A percentile compares a stretch with the other conserved stretches of the same genome.
These are phyloP conservation scores for Phyllotis vaccarum DNA, from an alignment of 2,797 vertebrate species.

Conservation along the genomic window DNA sequence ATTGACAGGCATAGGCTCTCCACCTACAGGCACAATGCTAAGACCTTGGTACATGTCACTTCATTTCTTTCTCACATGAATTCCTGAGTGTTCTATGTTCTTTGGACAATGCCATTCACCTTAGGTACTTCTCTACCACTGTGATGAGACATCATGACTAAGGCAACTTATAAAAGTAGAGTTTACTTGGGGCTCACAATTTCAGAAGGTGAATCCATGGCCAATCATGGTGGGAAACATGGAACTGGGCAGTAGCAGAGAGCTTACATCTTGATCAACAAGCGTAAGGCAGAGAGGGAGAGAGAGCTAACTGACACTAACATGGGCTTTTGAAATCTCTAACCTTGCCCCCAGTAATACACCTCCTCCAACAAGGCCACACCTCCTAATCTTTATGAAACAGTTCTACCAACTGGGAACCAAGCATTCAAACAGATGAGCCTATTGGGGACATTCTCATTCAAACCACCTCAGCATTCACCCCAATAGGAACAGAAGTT, in stretches of 20 bases:
- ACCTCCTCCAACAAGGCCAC: not conserved
- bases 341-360: not conserved
- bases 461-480: not conserved
- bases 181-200: not conserved
- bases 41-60: not conserved
- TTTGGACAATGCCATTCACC: not conserved
- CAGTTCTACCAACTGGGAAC: not conserved
- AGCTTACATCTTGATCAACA: not conserved
- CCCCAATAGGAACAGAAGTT: not conserved
- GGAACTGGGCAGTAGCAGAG: not conserved
- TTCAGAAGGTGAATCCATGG: not conserved
- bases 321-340: not conserved
- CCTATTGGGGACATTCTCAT: not conserved
- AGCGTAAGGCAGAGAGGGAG: not conserved
- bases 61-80: not conserved
- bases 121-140: not conserved
- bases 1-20: not conserved
- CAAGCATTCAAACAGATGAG: not conserved
- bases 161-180: not conserved
- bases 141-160: not conserved
- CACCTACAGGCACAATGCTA: not conserved
- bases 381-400: not conserved
- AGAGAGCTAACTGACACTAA: not conserved
- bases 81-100: not conserved
- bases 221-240: not conserved